A percentile compares a stretch with the other conserved stretches of the same genome.
These are phyloP conservation scores for Umimayanthus kanabou DNA, from an alignment of 92 coral and sea anemone species.

Conservation along the genomic window DNA sequence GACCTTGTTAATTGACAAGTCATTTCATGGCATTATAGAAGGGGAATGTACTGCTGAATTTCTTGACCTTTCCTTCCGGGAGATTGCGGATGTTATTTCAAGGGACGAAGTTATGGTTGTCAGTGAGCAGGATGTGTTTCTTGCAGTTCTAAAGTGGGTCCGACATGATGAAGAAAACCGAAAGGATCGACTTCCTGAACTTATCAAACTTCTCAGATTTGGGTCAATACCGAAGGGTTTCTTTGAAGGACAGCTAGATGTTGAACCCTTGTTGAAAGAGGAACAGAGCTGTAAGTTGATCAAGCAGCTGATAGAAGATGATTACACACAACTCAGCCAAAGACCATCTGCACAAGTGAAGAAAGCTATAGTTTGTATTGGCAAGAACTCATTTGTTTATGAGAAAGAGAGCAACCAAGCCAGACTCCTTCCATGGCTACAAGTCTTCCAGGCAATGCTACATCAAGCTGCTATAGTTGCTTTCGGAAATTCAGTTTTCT, in stretches of 20 bases:
- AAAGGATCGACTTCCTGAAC: conserved; percentile 40
- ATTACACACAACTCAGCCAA: neutral
- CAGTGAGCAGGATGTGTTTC: conserved; percentile 65
- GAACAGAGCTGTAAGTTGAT: neutral
- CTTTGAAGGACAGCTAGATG: conserved; percentile 41
- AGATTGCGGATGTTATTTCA: conserved; percentile 46
- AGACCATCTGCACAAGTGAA: conserved; percentile 70
- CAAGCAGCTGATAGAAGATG: conserved; percentile 20
- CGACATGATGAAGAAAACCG: conserved; percentile 52
- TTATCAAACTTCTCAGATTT: conserved; percentile 47
- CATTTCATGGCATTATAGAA: conserved; percentile 50
- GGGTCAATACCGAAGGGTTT: conserved; percentile 55
- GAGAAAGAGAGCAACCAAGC: conserved; percentile 20
- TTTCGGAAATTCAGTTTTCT: neutral
- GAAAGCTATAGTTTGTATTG: conserved; percentile 59
- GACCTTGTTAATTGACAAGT: conserved; percentile 55
- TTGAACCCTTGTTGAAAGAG: conserved; percentile 52
- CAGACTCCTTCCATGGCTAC: neutral
- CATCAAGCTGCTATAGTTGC: neutral
- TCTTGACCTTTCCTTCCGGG: conserved; percentile 52
- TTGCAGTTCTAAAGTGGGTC: conserved; percentile 74
- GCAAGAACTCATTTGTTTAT: conserved; percentile 18
- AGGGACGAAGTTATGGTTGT: conserved; percentile 64
- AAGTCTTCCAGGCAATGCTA: neutral
- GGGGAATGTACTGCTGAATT: conserved; percentile 59